A percentile compares a stretch with the other conserved stretches of the same genome.
These are phyloP conservation scores for Drosophila meridiana DNA, from an alignment of 2,888 invertebrate genomes.

Conservation along the genomic window DNA sequence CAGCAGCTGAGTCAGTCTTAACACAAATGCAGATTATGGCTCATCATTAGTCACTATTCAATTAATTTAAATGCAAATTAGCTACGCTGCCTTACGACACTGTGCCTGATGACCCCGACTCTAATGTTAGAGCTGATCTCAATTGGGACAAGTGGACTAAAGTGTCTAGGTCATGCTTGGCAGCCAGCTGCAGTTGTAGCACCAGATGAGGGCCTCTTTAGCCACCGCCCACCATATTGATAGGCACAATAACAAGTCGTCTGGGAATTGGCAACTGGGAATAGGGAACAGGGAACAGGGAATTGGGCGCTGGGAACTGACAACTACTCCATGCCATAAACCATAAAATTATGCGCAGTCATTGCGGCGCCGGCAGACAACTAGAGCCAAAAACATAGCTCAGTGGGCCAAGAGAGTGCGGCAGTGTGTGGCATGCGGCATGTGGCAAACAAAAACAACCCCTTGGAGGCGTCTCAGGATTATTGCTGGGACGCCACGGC, in stretches of 20 bases:
- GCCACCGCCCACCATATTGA: constrained; percentile 33
- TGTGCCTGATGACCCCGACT: constrained; percentile 41
- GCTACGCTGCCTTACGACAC: neutral
- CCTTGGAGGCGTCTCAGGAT: constrained; percentile 71
- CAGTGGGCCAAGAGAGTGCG: constrained; percentile 9
- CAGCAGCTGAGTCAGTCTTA: constrained; percentile 39
- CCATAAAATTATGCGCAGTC: constrained; percentile 79
- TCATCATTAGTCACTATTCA: constrained; percentile 45
- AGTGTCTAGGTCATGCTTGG: constrained; percentile 70
- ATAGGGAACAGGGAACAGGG: constrained; percentile 6
- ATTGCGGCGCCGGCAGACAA: constrained; percentile 65
- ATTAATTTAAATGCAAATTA: constrained; percentile 39
- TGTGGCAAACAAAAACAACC: constrained; percentile 63
- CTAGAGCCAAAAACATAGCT: constrained; percentile 28
- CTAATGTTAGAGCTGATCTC: constrained; percentile 21
- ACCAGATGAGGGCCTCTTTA: neutral
- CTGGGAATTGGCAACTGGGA: constrained; percentile 19
- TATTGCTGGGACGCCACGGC: constrained; percentile 39
- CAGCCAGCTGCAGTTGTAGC: constrained; percentile 52
- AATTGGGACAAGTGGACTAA: constrained; percentile 34
- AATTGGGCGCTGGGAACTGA: constrained; percentile 28
- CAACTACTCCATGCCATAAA: constrained; percentile 36
- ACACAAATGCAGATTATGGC: neutral
- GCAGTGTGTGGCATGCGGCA: constrained; percentile 21
- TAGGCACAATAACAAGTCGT: constrained; percentile 52